Evolutionary conservation across 2,113 vertebrate genomes (phyloP).

Genomic region (Boulengerochromis microlepis): DNA sequence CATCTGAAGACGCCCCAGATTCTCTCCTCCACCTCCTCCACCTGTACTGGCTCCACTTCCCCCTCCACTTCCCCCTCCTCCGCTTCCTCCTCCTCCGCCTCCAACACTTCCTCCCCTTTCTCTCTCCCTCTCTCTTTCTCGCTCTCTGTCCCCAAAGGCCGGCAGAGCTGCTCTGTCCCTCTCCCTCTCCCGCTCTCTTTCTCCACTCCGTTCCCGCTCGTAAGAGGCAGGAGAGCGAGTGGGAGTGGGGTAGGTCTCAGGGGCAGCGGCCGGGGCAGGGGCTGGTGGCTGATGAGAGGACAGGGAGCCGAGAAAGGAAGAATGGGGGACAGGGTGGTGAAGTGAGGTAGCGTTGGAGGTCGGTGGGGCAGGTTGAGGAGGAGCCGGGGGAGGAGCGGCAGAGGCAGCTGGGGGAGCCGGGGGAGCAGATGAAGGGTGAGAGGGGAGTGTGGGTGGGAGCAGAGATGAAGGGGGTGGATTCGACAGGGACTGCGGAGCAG

Average conservation of each 20-base stretch:
- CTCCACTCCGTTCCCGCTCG: slow-evolving; percentile 63
- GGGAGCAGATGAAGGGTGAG: slow-evolving; percentile 60
- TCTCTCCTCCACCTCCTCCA: slow-evolving; percentile 84
- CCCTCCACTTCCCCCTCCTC: slow-evolving; percentile 71
- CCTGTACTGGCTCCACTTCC: slow-evolving; percentile 75
- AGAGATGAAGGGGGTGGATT: slow-evolving; percentile 62
- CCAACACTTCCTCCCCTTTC: slow-evolving; percentile 72
- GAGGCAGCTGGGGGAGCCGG: slow-evolving; percentile 46
- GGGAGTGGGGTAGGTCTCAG: slow-evolving; percentile 77
- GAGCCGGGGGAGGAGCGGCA: slow-evolving; percentile 46
- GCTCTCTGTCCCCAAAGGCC: slow-evolving; percentile 59
- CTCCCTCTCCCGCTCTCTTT: slow-evolving; percentile 64
- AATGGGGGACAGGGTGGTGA: slow-evolving; percentile 67
- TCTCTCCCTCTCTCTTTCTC: slow-evolving; percentile 62
- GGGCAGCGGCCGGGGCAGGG: slow-evolving; percentile 65
- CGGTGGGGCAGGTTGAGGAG: slow-evolving; percentile 71
- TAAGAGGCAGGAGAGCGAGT: slow-evolving; percentile 68
- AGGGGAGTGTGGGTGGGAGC: slow-evolving; percentile 48
- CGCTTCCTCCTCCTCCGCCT: slow-evolving; percentile 70
- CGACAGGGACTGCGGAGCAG: slow-evolving; percentile 63
- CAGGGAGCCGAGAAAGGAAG: slow-evolving; percentile 67
- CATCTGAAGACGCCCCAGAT: slow-evolving; percentile 94
- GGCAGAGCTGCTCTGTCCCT: slow-evolving; percentile 59
- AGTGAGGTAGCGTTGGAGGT: slow-evolving; percentile 57
- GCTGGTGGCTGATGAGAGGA: slow-evolving; percentile 68